phyloP scores from a whole-genome alignment of 2,888 invertebrate genomes.

The Himalopsyche kuldschensis region DNA sequence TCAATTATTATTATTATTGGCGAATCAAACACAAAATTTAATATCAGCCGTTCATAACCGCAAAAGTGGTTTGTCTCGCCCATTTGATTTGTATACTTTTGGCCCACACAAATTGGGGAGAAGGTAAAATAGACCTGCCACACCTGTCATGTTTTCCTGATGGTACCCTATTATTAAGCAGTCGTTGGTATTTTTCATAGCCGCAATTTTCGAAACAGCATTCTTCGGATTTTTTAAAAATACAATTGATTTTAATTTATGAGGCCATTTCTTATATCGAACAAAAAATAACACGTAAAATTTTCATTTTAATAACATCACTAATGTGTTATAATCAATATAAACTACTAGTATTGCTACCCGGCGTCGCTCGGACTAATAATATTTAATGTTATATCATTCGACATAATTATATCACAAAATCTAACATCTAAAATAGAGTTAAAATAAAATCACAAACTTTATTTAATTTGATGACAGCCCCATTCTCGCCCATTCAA shows the following conservation, averaged over 20 bases:
- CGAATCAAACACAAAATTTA: not conserved
- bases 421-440: no score
- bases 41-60: not conserved
- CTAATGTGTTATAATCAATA: no score
- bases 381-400: no score
- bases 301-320: no score
- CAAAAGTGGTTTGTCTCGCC: slow-evolving; percentile 7
- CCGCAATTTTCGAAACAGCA: slow-evolving; percentile 7
- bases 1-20: not conserved
- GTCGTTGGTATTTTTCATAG: slow-evolving; percentile 17
- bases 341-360: no score
- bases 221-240: slow-evolving; percentile 6
- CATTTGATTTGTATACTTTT: slow-evolving; percentile 28
- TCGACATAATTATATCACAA: no score
- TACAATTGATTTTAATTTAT: not conserved
- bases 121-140: slow-evolving; percentile 32
- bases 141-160: slow-evolving; percentile 37
- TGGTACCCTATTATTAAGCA: slow-evolving; percentile 30
- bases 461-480: no score
- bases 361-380: no score
- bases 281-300: not conserved
- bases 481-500: no score
- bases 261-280: no score
- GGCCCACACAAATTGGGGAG: slow-evolving; percentile 33
- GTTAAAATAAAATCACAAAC: no score